phyloP scores from a whole-genome alignment of 2,113 vertebrate genomes.

The Paradoxurus hermaphroditus region DNA sequence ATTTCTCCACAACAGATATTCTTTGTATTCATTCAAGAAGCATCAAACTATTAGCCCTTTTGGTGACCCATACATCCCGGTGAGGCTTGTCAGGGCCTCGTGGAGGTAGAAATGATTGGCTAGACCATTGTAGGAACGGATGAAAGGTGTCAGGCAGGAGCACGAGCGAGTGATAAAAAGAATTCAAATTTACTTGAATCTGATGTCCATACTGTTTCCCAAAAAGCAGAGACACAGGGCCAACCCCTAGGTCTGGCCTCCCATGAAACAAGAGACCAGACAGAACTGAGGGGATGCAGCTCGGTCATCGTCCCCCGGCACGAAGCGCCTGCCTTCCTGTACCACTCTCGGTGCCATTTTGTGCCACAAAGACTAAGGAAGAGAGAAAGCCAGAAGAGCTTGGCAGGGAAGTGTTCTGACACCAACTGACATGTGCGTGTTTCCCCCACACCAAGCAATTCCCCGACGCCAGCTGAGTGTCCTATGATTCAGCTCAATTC shows the following conservation, averaged over 20 bases:
- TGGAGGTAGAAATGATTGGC: neutral
- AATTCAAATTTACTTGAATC: neutral
- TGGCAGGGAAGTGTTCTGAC: neutral
- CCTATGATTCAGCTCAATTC: neutral
- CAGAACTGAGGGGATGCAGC: neutral
- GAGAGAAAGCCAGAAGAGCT: neutral
- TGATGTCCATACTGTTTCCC: neutral
- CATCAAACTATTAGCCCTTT: neutral
- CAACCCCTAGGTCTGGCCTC: neutral
- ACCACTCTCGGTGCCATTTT: neutral
- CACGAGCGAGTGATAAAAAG: neutral
- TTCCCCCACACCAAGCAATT: neutral
- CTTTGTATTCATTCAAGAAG: too few species aligned
- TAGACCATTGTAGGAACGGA: too few species aligned
- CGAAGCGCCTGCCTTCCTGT: neutral
- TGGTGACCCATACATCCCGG: neutral
- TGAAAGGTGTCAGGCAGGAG: neutral
- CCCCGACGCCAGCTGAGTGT: neutral
- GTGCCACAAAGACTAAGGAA: neutral
- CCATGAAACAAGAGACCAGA: neutral
- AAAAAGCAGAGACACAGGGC: neutral
- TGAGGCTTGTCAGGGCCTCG: neutral
- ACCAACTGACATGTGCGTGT: too few species aligned
- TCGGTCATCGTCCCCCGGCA: too few species aligned
- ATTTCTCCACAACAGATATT: too few species aligned